These are phyloP conservation scores for Teinopalpus imperialis DNA, from an alignment of 2,888 invertebrate species.

Conservation along the genomic window DNA sequence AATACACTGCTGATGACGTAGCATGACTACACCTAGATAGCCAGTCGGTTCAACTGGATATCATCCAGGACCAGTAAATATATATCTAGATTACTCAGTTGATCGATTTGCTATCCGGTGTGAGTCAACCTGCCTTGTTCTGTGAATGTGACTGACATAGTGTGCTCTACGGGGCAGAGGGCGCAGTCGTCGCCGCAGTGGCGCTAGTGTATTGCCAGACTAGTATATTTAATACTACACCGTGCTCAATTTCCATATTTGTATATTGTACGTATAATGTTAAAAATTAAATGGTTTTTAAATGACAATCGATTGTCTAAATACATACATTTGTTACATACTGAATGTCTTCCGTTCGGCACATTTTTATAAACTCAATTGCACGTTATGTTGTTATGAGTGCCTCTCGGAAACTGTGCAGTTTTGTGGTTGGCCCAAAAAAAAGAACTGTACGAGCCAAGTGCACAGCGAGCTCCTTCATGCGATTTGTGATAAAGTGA, in stretches of 20 bases:
- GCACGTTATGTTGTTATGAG: constrained; percentile 68
- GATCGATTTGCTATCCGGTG: constrained; percentile 12
- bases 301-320: constrained; percentile 50
- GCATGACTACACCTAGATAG: constrained; percentile 9
- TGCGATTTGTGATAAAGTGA: constrained; percentile 75
- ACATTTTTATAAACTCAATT: constrained; percentile 68
- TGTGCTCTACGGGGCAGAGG: constrained; percentile 23
- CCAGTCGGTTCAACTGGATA: constrained; percentile 14
- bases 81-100: constrained; percentile 20
- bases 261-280: constrained; percentile 74
- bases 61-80: constrained; percentile 24
- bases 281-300: constrained; percentile 66
- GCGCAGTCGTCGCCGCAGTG: constrained; percentile 31
- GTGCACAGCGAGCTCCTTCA: constrained; percentile 76
- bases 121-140: background rate
- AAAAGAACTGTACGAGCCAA: constrained; percentile 47
- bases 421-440: constrained; percentile 43
- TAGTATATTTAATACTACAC: constrained; percentile 67
- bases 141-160: background rate
- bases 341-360: constrained; percentile 83
- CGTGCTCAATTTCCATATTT: constrained; percentile 79
- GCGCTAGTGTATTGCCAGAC: constrained; percentile 31
- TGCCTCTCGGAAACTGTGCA: constrained; percentile 46
- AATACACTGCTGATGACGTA: background rate
- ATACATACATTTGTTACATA: constrained; percentile 96